A percentile compares a stretch with the other conserved stretches of the same genome.
Conservation (phyloP, 2,113 vertebrate species). For the Halichoerus grypus region DNA sequence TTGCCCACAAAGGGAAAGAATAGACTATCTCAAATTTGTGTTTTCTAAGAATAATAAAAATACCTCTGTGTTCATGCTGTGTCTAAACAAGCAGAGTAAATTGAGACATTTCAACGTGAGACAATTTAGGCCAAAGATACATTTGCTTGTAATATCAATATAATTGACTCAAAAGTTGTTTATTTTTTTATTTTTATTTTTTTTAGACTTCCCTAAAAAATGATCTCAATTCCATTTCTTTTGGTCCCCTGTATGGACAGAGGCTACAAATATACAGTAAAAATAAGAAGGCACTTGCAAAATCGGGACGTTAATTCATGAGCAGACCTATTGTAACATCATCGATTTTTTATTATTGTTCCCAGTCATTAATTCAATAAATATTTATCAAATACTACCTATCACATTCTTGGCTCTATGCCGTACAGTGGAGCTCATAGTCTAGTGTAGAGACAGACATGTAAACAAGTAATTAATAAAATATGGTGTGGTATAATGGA, state of each 20-base stretch:
- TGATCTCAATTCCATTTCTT: slow-evolving; percentile 24
- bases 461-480: slow-evolving; percentile 72
- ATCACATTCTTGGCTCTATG: neutral
- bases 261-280: neutral
- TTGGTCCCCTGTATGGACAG: neutral
- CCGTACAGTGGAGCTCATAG: neutral
- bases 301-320: slow-evolving; percentile 47
- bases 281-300: slow-evolving; percentile 38
- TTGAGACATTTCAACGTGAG: neutral
- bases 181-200: neutral
- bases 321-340: neutral
- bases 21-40: neutral
- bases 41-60: slow-evolving; percentile 53
- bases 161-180: slow-evolving; percentile 17
- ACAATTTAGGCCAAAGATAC: slow-evolving; percentile 19
- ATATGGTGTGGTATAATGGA: slow-evolving; percentile 52
- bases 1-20: neutral
- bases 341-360: neutral
- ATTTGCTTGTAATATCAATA: slow-evolving; percentile 30
- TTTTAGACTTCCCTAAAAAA: slow-evolving; percentile 1
- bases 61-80: slow-evolving; percentile 15
- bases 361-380: slow-evolving; percentile 39
- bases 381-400: slow-evolving; percentile 41
- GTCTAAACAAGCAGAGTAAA: slow-evolving; percentile 33
- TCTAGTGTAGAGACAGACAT: neutral